Conservation (phyloP, 2,113 vertebrate genomes). For the Callopanchax toddi region DNA sequence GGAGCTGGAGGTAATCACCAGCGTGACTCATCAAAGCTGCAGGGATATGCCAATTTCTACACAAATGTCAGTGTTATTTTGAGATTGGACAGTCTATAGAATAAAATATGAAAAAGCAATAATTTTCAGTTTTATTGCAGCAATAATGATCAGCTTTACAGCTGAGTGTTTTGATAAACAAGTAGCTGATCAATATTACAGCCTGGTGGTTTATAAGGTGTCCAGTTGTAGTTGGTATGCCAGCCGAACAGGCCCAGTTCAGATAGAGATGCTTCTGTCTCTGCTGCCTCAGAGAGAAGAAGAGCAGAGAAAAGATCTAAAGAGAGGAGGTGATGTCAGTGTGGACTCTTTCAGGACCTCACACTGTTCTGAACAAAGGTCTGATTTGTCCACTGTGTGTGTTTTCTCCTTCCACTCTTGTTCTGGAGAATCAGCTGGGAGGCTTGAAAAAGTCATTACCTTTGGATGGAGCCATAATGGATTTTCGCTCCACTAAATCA, state of each 20-base stretch:
- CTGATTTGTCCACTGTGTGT: conserved; percentile 50
- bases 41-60: neutral
- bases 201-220: neutral
- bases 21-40: neutral
- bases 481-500: conserved; percentile 77
- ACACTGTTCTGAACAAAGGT: conserved; percentile 48
- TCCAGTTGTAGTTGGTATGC: neutral
- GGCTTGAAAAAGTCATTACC: conserved; percentile 78
- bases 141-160: neutral
- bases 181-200: conserved; percentile 3
- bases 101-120: neutral
- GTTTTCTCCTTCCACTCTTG: conserved; percentile 47
- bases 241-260: neutral
- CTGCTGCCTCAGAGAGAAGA: conserved; percentile 28
- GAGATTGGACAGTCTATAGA: neutral
- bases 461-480: conserved; percentile 75
- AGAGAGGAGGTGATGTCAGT: conserved; percentile 39
- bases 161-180: conserved; percentile 9
- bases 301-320: conserved; percentile 35
- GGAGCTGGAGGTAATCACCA: conserved; percentile 21
- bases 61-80: conserved; percentile 3
- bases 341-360: conserved; percentile 40
- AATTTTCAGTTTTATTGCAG: neutral
- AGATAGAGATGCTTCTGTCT: conserved; percentile 30
- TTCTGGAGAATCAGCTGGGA: conserved; percentile 73